Conservation (phyloP, 2,888 invertebrate species). For the Eupithecia abbreviata region DNA sequence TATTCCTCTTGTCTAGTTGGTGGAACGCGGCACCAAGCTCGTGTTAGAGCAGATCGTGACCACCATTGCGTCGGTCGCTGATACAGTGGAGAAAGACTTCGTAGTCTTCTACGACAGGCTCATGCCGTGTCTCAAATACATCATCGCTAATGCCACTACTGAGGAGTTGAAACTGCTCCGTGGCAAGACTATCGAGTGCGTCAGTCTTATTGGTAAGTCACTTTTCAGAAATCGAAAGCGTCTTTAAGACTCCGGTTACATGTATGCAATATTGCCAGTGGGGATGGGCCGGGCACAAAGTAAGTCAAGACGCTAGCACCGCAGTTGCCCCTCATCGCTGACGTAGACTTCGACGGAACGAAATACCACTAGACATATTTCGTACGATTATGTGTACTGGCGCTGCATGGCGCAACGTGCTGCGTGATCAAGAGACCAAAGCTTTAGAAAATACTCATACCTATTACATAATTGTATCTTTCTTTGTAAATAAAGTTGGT, state of each 20-base stretch:
- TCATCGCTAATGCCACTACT: slow-evolving; percentile 96
- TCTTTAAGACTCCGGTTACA: neutral
- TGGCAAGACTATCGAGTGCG: slow-evolving; percentile 99
- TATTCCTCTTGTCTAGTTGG: slow-evolving; percentile 80
- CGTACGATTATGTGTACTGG: too few relatives aligned
- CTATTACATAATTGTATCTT: neutral
- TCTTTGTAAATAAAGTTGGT: neutral
- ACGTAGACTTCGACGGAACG: too few relatives aligned
- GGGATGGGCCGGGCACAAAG: too few relatives aligned
- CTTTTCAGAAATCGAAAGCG: neutral
- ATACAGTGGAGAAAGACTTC: slow-evolving; percentile 98
- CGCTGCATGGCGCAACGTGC: too few relatives aligned
- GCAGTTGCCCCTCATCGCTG: too few relatives aligned
- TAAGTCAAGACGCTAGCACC: too few relatives aligned
- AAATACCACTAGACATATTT: too few relatives aligned
- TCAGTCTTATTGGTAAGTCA: slow-evolving; percentile 94
- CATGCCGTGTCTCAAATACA: slow-evolving; percentile 98
- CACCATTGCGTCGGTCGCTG: slow-evolving; percentile 98
- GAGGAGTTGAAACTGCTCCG: slow-evolving; percentile 94
- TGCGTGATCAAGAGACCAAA: too few relatives aligned
- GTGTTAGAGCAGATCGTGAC: slow-evolving; percentile 99
- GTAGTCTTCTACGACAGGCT: slow-evolving; percentile 95
- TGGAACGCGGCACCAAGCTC: slow-evolving; percentile 96
- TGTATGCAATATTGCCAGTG: too few relatives aligned
- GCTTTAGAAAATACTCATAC: neutral